Evolutionary conservation across 2,888 invertebrate species (phyloP).

Genomic region (Lycaena phlaeas): DNA sequence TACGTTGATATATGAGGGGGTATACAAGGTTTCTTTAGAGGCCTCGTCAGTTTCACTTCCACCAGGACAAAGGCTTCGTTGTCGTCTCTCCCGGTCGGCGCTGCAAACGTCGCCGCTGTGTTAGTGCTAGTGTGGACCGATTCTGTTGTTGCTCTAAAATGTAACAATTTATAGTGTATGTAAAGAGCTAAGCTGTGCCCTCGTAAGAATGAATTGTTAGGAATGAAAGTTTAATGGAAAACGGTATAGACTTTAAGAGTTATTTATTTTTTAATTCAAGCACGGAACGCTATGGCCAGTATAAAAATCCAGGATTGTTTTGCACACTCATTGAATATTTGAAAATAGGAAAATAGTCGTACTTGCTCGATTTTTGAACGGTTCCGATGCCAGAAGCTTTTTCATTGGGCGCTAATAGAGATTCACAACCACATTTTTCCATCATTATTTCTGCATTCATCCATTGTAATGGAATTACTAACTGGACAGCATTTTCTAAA

Average conservation of each 20-base stretch:
- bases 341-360: too few species aligned
- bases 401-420: constrained; percentile 31
- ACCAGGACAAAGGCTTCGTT: constrained; percentile 43
- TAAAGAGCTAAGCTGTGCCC: too few species aligned
- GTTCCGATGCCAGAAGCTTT: constrained; percentile 27
- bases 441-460: constrained; percentile 33
- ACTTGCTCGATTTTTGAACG: constrained; percentile 29
- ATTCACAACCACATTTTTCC: constrained; percentile 36
- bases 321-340: too few species aligned
- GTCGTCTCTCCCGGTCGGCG: constrained; percentile 40
- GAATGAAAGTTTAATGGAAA: too few species aligned
- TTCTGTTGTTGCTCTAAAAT: constrained; percentile 25
- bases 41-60: constrained; percentile 38
- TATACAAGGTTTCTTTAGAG: constrained; percentile 33
- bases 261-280: too few species aligned
- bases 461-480: constrained; percentile 52
- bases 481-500: constrained; percentile 33
- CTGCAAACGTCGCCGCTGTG: constrained; percentile 19
- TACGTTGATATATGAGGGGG: constrained; percentile 39
- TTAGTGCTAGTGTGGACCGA: constrained; percentile 24
- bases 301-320: too few species aligned
- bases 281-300: too few species aligned
- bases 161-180: too few species aligned
- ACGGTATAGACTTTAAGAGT: too few species aligned
- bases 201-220: too few species aligned